These are phyloP conservation scores for Diarsia dahlii DNA, from an alignment of 2,888 invertebrate genomes.

Conservation along the genomic window DNA sequence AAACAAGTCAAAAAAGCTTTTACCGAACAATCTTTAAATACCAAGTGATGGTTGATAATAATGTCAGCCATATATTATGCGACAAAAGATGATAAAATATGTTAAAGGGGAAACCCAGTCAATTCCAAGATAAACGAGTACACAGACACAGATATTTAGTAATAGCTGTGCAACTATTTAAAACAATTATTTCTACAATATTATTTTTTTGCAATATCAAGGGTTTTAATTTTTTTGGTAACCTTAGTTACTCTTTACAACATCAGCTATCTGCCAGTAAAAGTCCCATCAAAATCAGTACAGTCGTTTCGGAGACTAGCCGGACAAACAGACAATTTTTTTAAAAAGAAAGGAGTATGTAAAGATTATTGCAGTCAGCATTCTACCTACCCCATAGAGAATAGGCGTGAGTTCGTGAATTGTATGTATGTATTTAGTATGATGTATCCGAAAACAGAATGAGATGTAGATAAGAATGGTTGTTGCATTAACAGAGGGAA, in stretches of 20 bases:
- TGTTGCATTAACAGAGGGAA: constrained; percentile 56
- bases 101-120: constrained; percentile 21
- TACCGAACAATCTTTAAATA: constrained; percentile 6
- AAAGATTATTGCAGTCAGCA: neutral
- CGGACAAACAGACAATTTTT: no score
- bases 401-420: neutral
- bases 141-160: constrained; percentile 1
- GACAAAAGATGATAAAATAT: constrained; percentile 12
- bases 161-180: neutral
- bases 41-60: constrained; percentile 28
- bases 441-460: constrained; percentile 43
- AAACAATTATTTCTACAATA: no score
- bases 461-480: constrained; percentile 40
- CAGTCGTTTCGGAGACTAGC: no score
- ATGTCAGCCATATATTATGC: neutral
- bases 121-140: constrained; percentile 3
- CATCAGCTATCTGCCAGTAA: no score
- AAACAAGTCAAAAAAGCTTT: neutral
- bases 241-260: no score
- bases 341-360: neutral
- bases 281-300: no score
- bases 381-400: neutral
- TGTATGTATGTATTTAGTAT: constrained; percentile 10
- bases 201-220: no score
- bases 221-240: no score